Conservation (phyloP, 1,140 invertebrate genomes). For the Palaemon carinicauda region DNA sequence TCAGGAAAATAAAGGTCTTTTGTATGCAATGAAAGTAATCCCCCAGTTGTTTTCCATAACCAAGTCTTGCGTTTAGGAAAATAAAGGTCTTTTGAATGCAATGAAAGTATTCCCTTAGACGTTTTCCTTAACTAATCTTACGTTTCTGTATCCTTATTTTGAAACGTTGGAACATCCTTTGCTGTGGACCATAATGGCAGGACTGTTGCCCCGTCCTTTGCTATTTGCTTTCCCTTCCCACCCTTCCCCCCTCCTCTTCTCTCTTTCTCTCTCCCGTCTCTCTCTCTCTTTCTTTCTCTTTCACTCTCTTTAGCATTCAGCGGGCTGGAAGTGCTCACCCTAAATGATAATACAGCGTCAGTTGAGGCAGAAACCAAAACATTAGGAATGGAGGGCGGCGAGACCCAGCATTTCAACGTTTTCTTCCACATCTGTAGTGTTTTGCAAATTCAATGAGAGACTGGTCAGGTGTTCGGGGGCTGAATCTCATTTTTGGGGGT, state of each 20-base stretch:
- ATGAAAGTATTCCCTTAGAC: too few relatives aligned
- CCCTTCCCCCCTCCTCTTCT: conserved; percentile 11
- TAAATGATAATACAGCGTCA: conserved; percentile 34
- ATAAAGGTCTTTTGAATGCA: too few relatives aligned
- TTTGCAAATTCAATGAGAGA: conserved; percentile 36
- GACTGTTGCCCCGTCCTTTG: background rate
- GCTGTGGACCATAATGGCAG: too few relatives aligned
- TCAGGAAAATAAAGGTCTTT: too few relatives aligned
- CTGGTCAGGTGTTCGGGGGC: conserved; percentile 22
- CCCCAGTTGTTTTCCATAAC: too few relatives aligned
- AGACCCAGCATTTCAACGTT: conserved; percentile 8
- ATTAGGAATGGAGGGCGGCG: conserved; percentile 20
- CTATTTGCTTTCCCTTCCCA: conserved; percentile 5
- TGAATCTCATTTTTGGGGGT: conserved; percentile 26
- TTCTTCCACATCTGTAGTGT: conserved; percentile 30
- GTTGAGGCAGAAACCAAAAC: conserved; percentile 31
- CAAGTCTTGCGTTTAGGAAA: too few relatives aligned
- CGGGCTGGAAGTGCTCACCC: conserved; percentile 39
- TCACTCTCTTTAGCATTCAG: conserved; percentile 41
- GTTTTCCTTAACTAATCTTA: too few relatives aligned
- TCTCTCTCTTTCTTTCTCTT: conserved; percentile 20
- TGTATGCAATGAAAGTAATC: too few relatives aligned
- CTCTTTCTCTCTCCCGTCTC: background rate
- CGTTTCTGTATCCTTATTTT: too few relatives aligned
- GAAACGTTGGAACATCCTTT: too few relatives aligned